These are phyloP conservation scores for Oscheius onirici DNA, from an alignment of 2,888 invertebrate species.

Conservation along the genomic window DNA sequence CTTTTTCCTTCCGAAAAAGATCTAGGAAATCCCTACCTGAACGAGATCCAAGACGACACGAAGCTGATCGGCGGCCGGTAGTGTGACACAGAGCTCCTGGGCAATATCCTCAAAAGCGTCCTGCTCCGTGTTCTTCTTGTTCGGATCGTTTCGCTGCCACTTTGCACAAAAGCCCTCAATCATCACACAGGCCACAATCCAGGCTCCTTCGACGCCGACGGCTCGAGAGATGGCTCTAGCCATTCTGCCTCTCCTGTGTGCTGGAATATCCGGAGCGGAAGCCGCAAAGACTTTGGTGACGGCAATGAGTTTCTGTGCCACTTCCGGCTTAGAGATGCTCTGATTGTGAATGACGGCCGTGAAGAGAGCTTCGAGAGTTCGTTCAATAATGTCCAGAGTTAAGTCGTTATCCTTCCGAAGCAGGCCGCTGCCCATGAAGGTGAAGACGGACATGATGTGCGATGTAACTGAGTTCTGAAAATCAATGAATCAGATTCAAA, in stretches of 20 bases:
- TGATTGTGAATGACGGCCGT: conserved; percentile 43
- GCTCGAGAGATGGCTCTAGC: conserved; percentile 57
- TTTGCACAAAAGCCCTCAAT: conserved; percentile 73
- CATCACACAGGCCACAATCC: conserved; percentile 74
- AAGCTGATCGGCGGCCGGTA: conserved; percentile 60
- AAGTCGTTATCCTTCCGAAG: conserved; percentile 74
- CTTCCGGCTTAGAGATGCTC: conserved; percentile 6
- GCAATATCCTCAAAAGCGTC: conserved; percentile 66
- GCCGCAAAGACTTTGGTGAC: conserved; percentile 89
- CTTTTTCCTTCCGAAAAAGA: too few relatives aligned
- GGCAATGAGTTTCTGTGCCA: conserved; percentile 48
- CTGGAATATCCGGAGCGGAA: conserved; percentile 89
- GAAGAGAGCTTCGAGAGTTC: conserved; percentile 63
- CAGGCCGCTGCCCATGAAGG: conserved; percentile 94
- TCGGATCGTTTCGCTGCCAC: conserved; percentile 60
- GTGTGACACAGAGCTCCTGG: conserved; percentile 51
- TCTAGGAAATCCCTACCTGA: too few relatives aligned
- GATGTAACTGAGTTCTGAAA: conserved; percentile 81
- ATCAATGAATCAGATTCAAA: too few relatives aligned
- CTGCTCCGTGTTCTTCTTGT: conserved; percentile 47
- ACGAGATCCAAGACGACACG: conserved; percentile 54
- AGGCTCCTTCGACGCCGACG: conserved; percentile 71
- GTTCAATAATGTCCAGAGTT: conserved; percentile 64
- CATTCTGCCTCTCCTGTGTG: conserved; percentile 81
- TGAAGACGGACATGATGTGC: conserved; percentile 95